phyloP scores from a whole-genome alignment of 2,797 vertebrate genomes.

The Gymnodraco acuticeps region DNA sequence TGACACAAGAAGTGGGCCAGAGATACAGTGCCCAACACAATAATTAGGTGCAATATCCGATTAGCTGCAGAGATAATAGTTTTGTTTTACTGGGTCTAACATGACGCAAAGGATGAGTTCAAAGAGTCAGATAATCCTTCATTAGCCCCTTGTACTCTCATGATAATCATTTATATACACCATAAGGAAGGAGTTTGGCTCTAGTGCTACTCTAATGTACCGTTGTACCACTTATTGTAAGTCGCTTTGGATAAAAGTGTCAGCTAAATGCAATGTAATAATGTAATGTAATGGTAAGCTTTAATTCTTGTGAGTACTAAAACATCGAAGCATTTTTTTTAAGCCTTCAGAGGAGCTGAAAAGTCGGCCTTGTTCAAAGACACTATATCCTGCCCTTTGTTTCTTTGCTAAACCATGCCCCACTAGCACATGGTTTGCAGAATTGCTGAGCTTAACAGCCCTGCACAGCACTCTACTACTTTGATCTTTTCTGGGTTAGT shows the following conservation, averaged over 20 bases:
- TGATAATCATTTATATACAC: constrained; percentile 35
- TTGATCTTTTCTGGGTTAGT: constrained; percentile 58
- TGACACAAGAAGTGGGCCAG: constrained; percentile 68
- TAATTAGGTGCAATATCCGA: constrained; percentile 69
- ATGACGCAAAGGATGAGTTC: constrained; percentile 49
- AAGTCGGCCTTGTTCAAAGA: constrained; percentile 59
- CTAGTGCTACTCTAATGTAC: constrained; percentile 35
- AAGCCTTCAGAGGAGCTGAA: constrained; percentile 60
- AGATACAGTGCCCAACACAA: constrained; percentile 53
- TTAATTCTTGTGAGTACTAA: constrained; percentile 53
- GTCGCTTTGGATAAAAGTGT: too few relatives aligned
- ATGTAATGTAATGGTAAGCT: constrained; percentile 11
- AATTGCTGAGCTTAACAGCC: constrained; percentile 45
- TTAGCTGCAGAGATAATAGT: constrained; percentile 65
- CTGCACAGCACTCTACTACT: constrained; percentile 49
- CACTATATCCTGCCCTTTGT: constrained; percentile 59
- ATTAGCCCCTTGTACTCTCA: constrained; percentile 45
- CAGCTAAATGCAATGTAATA: too few relatives aligned
- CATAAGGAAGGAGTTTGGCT: constrained; percentile 7
- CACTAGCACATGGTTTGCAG: constrained; percentile 55
- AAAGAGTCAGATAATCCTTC: constrained; percentile 62
- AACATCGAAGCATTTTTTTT: constrained; percentile 48
- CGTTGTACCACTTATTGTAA: constrained; percentile 41
- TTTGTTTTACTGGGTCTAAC: constrained; percentile 58
- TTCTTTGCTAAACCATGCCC: constrained; percentile 59